A percentile compares a stretch with the other conserved stretches of the same genome.
Evolutionary conservation across 2,113 vertebrate species (phyloP).

Genomic region (Epinephelus cyanopodus): DNA sequence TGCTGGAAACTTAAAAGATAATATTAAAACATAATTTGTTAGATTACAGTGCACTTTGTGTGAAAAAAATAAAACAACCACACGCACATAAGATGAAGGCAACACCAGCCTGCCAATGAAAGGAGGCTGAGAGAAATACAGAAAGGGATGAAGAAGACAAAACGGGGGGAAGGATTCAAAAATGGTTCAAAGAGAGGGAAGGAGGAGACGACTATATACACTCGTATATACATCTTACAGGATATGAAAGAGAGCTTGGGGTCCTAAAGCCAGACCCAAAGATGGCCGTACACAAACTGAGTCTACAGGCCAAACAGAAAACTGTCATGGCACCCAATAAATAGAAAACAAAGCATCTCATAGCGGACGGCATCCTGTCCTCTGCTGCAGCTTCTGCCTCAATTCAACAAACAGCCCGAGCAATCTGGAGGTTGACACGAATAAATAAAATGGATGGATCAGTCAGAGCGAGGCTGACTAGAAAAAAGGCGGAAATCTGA

Average conservation of each 20-base stretch:
- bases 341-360: slow-evolving; percentile 68
- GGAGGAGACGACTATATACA: slow-evolving; percentile 80
- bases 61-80: slow-evolving; percentile 61
- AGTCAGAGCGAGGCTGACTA: slow-evolving; percentile 28
- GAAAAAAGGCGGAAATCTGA: background rate
- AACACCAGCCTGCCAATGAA: slow-evolving; percentile 65
- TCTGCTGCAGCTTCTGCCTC: slow-evolving; percentile 38
- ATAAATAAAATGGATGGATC: slow-evolving; percentile 59
- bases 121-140: slow-evolving; percentile 38
- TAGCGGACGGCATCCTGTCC: slow-evolving; percentile 64
- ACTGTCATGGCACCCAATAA: slow-evolving; percentile 74
- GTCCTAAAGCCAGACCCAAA: slow-evolving; percentile 55
- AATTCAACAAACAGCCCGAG: slow-evolving; percentile 31
- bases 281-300: slow-evolving; percentile 54
- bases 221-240: slow-evolving; percentile 83
- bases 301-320: slow-evolving; percentile 61
- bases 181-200: slow-evolving; percentile 33
- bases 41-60: slow-evolving; percentile 86
- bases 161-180: slow-evolving; percentile 28
- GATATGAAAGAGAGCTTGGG: slow-evolving; percentile 71
- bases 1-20: slow-evolving; percentile 56
- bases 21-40: slow-evolving; percentile 61
- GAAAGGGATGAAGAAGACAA: slow-evolving; percentile 2
- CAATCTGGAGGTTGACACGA: slow-evolving; percentile 37
- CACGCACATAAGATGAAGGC: slow-evolving; percentile 80